Evolutionary conservation across 2,113 vertebrate species (phyloP).

Genomic region (Emydocephalus ijimae): DNA sequence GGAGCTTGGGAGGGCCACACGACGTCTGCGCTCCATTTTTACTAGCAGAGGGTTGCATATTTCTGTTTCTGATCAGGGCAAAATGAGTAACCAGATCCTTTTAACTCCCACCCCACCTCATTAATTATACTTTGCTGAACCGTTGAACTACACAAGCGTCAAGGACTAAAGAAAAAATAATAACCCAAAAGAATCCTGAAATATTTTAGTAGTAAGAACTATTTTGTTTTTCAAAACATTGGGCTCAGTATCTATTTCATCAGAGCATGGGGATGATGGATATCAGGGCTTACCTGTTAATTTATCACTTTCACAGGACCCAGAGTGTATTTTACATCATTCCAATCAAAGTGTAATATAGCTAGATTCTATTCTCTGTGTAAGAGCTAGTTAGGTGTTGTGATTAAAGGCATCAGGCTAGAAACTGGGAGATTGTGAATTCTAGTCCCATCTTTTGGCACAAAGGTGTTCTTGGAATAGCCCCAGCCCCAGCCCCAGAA

Average conservation of each 20-base stretch:
- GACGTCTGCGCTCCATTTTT: too few relatives aligned
- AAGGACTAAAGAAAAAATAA: neutral
- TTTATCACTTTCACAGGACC: neutral
- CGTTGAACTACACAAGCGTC: neutral
- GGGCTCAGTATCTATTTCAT: neutral
- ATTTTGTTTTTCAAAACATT: neutral
- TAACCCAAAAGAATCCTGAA: neutral
- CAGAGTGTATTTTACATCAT: neutral
- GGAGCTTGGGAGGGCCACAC: too few relatives aligned
- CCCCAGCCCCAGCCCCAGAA: too few relatives aligned
- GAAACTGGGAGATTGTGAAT: neutral
- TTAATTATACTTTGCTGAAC: neutral
- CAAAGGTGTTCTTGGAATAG: too few relatives aligned
- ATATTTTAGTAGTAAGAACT: neutral
- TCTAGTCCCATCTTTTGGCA: too few relatives aligned
- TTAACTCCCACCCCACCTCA: neutral
- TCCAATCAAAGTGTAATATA: neutral
- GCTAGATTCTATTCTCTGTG: neutral
- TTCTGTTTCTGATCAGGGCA: neutral
- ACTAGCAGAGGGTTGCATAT: too few relatives aligned
- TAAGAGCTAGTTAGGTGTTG: neutral
- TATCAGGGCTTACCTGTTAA: neutral
- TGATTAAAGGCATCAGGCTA: neutral
- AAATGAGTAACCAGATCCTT: neutral
- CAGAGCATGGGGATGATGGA: neutral